Evolutionary conservation across 1,140 invertebrate species (phyloP).

Genomic region (Tachypleus tridentatus): DNA sequence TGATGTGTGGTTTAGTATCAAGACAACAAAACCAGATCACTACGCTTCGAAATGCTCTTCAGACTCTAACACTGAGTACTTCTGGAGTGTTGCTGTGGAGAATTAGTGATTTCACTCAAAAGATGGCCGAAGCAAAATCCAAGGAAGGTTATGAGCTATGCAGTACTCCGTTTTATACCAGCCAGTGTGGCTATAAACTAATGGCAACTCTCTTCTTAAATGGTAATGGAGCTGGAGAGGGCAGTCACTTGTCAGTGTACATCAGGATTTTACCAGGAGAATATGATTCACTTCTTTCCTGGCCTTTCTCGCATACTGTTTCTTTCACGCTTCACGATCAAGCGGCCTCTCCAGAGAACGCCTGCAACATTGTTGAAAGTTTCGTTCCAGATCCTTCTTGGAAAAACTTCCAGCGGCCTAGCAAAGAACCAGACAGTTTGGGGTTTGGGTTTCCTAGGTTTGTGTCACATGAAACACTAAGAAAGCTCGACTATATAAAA

Average conservation of each 20-base stretch:
- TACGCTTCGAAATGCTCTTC: constrained; percentile 60
- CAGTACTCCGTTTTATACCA: constrained; percentile 84
- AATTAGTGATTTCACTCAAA: constrained; percentile 72
- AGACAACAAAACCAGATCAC: constrained; percentile 78
- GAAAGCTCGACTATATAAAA: constrained; percentile 76
- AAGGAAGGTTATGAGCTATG: constrained; percentile 83
- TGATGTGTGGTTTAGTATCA: constrained; percentile 69
- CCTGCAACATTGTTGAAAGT: constrained; percentile 80
- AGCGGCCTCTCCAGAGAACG: constrained; percentile 51
- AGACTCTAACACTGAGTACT: constrained; percentile 65
- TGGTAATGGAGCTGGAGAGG: constrained; percentile 86
- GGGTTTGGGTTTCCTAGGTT: constrained; percentile 89
- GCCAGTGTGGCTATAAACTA: constrained; percentile 89
- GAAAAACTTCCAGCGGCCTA: constrained; percentile 89
- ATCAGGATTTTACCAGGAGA: constrained; percentile 89
- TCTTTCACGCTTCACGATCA: constrained; percentile 91
- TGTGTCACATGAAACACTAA: constrained; percentile 81
- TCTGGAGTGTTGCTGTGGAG: constrained; percentile 80
- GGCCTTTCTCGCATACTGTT: constrained; percentile 88
- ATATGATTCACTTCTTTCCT: constrained; percentile 81
- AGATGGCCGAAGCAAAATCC: constrained; percentile 71
- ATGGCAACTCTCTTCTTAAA: constrained; percentile 85
- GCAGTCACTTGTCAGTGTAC: constrained; percentile 82
- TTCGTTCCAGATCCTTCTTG: constrained; percentile 89
- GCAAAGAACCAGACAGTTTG: constrained; percentile 70